Evolutionary conservation across 1,140 invertebrate genomes (phyloP), one percentile per base, ranked within the genome.

Genomic region (Bursaphelenchus mucronatus): DNA sequence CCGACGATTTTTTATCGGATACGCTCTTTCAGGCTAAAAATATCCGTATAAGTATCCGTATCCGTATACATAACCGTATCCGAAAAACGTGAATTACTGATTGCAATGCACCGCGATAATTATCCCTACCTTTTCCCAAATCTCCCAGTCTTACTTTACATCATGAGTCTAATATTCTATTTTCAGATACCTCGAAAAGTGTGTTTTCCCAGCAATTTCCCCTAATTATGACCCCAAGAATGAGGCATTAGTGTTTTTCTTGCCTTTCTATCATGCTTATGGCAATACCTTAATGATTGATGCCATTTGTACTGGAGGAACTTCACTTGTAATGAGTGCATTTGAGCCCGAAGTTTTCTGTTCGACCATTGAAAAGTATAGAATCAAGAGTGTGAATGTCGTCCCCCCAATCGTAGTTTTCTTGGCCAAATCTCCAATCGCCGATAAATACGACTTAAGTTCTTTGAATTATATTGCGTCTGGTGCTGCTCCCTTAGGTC

Each of bases 251-350:
- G 21, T 69, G n/a, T 52, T 70, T 0, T 82, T 92, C 8, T 79
- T 94, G 47, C 92, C 91, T 6, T 87, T 91, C 76, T 94, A 89
- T 70, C 92, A 95, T 76, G 86, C 8, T 39, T 15, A 9, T 15
- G 7, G 58, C 15, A 30, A 46, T 63, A 15, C 17, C 4, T 69
- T 41, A 21, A 15, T 51, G 0, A 1, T 0, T 19, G 41, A 21
- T 30, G 8, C 17, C 50, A 0, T 49, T n/a, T 83, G 0, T 73
- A 79, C n/a, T 90, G 90, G 0, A 71, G 82, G 0, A 88, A 87
- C 74, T 58, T 90, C 40, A 19, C 82, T 91, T 0, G 88, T 89
- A 0, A 57, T 92, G 51, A 88, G 89, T 0, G 87, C 86, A 81
- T 94, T 93, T 81, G 86, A 90, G 9, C 85, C 86, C 63, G 79